Base-by-base conservation (phyloP, 1,140 invertebrate genomes). In the Micrasema minimum region DNA sequence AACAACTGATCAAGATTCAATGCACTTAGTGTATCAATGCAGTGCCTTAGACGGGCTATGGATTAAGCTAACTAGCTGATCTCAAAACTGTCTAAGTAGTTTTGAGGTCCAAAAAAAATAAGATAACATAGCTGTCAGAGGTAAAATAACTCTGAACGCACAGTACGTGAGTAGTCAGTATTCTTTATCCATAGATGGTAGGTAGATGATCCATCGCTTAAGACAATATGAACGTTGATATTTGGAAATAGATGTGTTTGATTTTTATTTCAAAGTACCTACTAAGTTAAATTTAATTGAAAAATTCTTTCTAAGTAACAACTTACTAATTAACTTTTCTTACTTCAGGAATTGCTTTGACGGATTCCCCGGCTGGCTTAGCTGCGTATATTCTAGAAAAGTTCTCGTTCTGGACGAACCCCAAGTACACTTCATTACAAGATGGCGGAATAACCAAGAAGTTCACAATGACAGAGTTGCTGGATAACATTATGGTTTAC, bases 401-500 rank as follows among this genome's bases (percentile, higher is more conserved):
- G 78, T 92, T 92, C 75, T 87, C 90, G 1, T 85, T 85, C 1
- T 90, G 88, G 79, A 90, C 90, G 0, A 85, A 91, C 74, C 75
- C 71, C 7, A 50, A 71, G 7, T 84, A 77, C 65, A 74, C 18
- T 23, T 22, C 11, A 79, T 80, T 59, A 64, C 48, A 57, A 66
- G 88, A 92, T 77, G 90, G 89, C 7, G 88, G 88, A 20, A 77
- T 93, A 4, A 79, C 82, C 1, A 87, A 88, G 71, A 68, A 66
- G 35, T 91, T 86, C 77, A 80, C 84, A 2, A 77, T 87, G 43
- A 88, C 90, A 66, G 85, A 89, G 71, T 77, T 94, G 0, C 77
- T 94, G 2, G 92, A 92, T 68, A 92, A 92, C 77, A 82, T 93
- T 0, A 92, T 92, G 88, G 80, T 93, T 68, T 94, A 94, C 77